These are phyloP conservation scores for Acholoe squamosa DNA, from an alignment of 2,888 invertebrate genomes.

Conservation along the genomic window DNA sequence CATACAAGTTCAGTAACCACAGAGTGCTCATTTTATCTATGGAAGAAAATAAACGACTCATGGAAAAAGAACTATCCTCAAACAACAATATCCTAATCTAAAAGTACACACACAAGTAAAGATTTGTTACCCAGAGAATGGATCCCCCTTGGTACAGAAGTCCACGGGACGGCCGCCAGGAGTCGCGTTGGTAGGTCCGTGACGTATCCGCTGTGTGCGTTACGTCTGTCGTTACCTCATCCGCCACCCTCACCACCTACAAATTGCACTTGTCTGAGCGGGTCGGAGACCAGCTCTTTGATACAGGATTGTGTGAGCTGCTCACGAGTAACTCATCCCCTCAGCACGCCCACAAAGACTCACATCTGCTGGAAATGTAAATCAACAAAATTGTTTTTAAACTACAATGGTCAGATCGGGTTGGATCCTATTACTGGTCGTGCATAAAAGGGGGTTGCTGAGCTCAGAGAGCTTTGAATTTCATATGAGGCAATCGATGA, in stretches of 20 bases:
- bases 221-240: constrained; percentile 54
- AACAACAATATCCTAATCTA: too few relatives aligned
- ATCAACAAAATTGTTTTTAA: constrained; percentile 38
- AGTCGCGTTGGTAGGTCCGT: constrained; percentile 14
- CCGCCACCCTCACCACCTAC: neutral
- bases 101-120: too few relatives aligned
- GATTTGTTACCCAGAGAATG: too few relatives aligned
- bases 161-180: neutral
- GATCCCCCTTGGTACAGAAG: too few relatives aligned
- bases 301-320: constrained; percentile 36
- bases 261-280: constrained; percentile 60
- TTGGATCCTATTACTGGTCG: neutral
- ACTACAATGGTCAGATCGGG: constrained; percentile 41
- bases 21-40: too few relatives aligned
- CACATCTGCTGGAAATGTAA: constrained; percentile 42
- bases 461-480: neutral
- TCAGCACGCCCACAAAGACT: neutral
- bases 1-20: too few relatives aligned
- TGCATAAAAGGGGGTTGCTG: neutral
- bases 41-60: too few relatives aligned
- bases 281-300: neutral
- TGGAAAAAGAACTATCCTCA: too few relatives aligned
- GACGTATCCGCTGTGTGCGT: constrained; percentile 19
- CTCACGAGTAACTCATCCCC: constrained; percentile 37
- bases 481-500: neutral